A percentile compares a stretch with the other conserved stretches of the same genome.
Evolutionary conservation across 2,113 vertebrate genomes (phyloP).

Genomic region (Scatophagus argus): DNA sequence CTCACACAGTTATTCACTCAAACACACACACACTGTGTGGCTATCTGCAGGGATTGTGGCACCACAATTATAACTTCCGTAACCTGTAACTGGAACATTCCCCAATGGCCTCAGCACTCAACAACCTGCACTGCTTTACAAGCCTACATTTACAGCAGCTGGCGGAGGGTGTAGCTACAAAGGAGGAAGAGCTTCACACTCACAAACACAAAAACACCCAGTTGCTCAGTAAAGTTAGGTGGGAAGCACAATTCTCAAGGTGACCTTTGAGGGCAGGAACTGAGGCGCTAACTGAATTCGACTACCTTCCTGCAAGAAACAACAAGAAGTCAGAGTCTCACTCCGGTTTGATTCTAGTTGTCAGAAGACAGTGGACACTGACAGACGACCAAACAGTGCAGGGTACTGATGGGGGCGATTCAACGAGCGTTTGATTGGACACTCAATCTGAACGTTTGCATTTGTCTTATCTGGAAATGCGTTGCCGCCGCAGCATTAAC

Average conservation of each 20-base stretch:
- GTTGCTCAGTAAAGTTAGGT: neutral
- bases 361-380: neutral
- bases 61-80: no score
- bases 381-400: neutral
- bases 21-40: neutral
- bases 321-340: neutral
- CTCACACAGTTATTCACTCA: neutral
- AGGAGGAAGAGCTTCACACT: neutral
- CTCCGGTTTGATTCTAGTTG: neutral
- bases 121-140: neutral
- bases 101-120: neutral
- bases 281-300: neutral
- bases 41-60: neutral
- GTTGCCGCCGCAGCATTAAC: slow-evolving; percentile 47
- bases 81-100: neutral
- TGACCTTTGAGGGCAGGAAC: neutral
- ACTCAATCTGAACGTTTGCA: slow-evolving; percentile 29
- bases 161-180: neutral
- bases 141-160: neutral
- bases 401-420: neutral
- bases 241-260: neutral
- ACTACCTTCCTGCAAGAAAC: neutral
- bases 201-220: neutral
- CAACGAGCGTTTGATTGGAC: slow-evolving; percentile 5
- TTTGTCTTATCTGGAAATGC: slow-evolving; percentile 44